Evolutionary conservation across 2,888 invertebrate species (phyloP), one percentile per base, ranked within the genome.

Genomic region (Galerucella pusilla): DNA sequence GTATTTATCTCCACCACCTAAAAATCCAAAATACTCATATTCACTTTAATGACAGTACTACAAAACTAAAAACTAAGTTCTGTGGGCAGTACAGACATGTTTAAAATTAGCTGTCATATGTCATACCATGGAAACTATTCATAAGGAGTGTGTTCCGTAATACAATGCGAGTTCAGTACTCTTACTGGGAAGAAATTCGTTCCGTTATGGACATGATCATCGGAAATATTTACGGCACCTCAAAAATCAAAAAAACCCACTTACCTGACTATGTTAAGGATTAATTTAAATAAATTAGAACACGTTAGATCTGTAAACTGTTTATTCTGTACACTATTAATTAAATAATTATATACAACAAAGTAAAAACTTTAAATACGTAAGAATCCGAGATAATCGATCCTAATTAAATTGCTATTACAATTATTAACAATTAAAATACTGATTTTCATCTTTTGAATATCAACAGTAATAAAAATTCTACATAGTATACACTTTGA

Each of bases 351-450:
- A 71, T 71, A 25, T 71, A 71, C 71, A 71, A 65, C 57, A 71
- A 61, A 42, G 60, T 61, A 71, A 64, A 66, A 71, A 71, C 42
- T 45, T 71, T 65, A 35, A 60, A 28, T 42, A 45, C 64, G 7
- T 64, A 28, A 57, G 63, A 71, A 45, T 71, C 42, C 10, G 57
- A 57, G 57, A 60, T 45, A 20, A 65, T 45, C 45, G 20, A 60
- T 63, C 63, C 52, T 70, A 68, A 25, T 46, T 69, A 69, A 46
- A 61, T 25, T 46, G 69, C 60, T 69, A 71, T 64, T 75, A 75
- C 63, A 75, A 71, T 67, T 68, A 72, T 63, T 73, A 76, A 76
- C 76, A 73, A 73, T 76, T 70, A 73, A 73, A 76, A 76, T 76
- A 76, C 76, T 76, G 73, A 76, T 72, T 70, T 67, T 16, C 46